Conservation (phyloP, 2,113 vertebrate species). For the Takifugu bimaculatus region DNA sequence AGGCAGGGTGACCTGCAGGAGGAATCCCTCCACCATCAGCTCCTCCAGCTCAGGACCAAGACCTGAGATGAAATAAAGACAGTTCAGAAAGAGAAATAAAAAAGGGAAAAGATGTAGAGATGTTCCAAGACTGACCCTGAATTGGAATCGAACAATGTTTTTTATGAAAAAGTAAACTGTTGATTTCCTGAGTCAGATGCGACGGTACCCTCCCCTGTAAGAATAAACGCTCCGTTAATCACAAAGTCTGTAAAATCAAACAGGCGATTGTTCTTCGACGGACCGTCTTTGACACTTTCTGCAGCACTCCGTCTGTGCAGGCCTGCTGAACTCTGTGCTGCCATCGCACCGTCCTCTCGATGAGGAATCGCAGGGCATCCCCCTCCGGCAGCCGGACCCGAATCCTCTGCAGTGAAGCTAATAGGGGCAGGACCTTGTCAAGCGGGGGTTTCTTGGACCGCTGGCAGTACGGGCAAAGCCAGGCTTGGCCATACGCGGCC, state of each 20-base stretch:
- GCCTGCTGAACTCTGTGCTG: constrained; percentile 91
- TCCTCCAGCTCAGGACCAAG: constrained; percentile 86
- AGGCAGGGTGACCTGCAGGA: constrained; percentile 92
- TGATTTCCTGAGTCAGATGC: constrained; percentile 74
- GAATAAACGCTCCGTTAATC: neutral
- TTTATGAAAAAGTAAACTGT: constrained; percentile 77
- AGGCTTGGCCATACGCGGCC: constrained; percentile 71
- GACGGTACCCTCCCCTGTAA: constrained; percentile 57
- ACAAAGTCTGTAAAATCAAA: neutral
- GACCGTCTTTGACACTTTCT: constrained; percentile 66
- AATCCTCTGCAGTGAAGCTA: constrained; percentile 92
- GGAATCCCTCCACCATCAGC: constrained; percentile 92
- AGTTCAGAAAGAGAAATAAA: neutral
- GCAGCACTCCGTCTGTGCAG: constrained; percentile 81
- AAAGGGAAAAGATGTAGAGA: neutral
- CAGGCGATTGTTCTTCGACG: constrained; percentile 5
- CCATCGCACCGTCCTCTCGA: constrained; percentile 95
- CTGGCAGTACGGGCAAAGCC: constrained; percentile 90
- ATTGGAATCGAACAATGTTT: constrained; percentile 85
- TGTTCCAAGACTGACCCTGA: constrained; percentile 74
- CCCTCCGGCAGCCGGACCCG: constrained; percentile 92
- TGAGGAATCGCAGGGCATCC: constrained; percentile 91
- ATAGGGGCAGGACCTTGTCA: constrained; percentile 87
- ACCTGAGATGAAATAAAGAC: constrained; percentile 56
- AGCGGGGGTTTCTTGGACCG: constrained; percentile 89